Conservation (phyloP, 1,140 invertebrate species). For the Trichoplusia ni region DNA sequence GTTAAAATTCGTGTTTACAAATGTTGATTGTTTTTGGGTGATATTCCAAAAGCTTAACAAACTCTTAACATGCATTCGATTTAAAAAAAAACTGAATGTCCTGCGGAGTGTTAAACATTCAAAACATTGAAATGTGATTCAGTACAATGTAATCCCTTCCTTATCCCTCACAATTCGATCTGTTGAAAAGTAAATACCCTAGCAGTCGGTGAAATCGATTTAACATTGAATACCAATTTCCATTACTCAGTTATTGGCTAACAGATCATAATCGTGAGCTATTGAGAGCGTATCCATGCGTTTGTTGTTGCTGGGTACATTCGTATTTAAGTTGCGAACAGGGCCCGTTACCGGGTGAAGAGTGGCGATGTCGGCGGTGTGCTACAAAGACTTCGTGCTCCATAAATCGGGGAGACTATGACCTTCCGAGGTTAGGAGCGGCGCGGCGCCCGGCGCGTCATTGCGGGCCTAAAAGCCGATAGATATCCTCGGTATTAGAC, state of each 20-base stretch:
- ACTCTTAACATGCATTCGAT: too few species aligned
- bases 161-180: not conserved
- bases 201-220: constrained; percentile 15
- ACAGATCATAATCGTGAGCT: constrained; percentile 30
- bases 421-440: constrained; percentile 30
- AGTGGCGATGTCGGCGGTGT: constrained; percentile 38
- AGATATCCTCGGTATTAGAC: constrained; percentile 4
- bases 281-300: constrained; percentile 27
- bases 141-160: constrained; percentile 1
- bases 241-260: constrained; percentile 23
- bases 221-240: constrained; percentile 23
- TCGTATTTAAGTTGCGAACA: constrained; percentile 39
- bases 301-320: constrained; percentile 16
- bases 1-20: too few species aligned
- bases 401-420: constrained; percentile 55
- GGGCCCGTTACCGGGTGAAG: constrained; percentile 49
- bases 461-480: constrained; percentile 15
- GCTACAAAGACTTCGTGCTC: constrained; percentile 64
- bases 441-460: constrained; percentile 15
- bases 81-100: too few species aligned
- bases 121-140: too few species aligned
- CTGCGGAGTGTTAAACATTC: too few species aligned
- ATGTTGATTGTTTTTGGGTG: too few species aligned
- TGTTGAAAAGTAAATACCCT: constrained; percentile 21
- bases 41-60: too few species aligned